Conservation (phyloP, 92 coral and sea anemone genomes). For the Porites evermanni region DNA sequence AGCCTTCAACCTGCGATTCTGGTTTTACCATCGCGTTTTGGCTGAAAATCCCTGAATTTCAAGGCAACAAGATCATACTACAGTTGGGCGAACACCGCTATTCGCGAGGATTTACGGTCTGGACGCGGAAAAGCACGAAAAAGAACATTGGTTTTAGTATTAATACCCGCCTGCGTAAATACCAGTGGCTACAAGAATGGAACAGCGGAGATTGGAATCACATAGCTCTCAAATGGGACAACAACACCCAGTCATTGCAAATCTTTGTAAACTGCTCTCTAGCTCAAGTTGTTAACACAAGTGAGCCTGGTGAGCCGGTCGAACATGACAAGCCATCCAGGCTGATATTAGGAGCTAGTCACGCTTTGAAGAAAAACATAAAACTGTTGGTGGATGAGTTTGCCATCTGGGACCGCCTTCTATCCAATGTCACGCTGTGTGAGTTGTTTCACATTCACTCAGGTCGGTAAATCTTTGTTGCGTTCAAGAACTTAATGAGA, state of each 20-base stretch:
- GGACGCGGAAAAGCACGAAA: slow-evolving; percentile 63
- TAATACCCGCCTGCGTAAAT: slow-evolving; percentile 54
- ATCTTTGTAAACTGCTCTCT: slow-evolving; percentile 87
- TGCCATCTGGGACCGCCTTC: slow-evolving; percentile 85
- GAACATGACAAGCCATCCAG: slow-evolving; percentile 37
- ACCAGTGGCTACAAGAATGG: slow-evolving; percentile 58
- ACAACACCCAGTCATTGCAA: slow-evolving; percentile 4
- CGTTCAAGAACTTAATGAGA: slow-evolving; percentile 11
- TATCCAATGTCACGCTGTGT: slow-evolving; percentile 66
- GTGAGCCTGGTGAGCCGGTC: not conserved
- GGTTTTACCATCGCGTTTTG: slow-evolving; percentile 90
- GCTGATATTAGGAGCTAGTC: slow-evolving; percentile 91
- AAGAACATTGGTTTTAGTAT: slow-evolving; percentile 69
- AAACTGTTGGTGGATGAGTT: slow-evolving; percentile 85
- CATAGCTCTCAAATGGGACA: slow-evolving; percentile 76
- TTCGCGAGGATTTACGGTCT: slow-evolving; percentile 87
- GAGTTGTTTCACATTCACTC: slow-evolving; percentile 53
- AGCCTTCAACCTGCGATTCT: slow-evolving; percentile 72
- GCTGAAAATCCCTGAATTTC: slow-evolving; percentile 78
- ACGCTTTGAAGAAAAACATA: slow-evolving; percentile 71
- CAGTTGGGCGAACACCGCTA: slow-evolving; percentile 87
- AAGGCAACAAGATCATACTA: slow-evolving; percentile 76
- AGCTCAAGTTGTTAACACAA: not conserved
- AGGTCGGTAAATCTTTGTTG: slow-evolving; percentile 67
- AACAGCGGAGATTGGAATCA: slow-evolving; percentile 85